A percentile compares a stretch with the other conserved stretches of the same genome.
Conservation (phyloP, 1,140 invertebrate genomes). For the Drosophila parabipectinata region DNA sequence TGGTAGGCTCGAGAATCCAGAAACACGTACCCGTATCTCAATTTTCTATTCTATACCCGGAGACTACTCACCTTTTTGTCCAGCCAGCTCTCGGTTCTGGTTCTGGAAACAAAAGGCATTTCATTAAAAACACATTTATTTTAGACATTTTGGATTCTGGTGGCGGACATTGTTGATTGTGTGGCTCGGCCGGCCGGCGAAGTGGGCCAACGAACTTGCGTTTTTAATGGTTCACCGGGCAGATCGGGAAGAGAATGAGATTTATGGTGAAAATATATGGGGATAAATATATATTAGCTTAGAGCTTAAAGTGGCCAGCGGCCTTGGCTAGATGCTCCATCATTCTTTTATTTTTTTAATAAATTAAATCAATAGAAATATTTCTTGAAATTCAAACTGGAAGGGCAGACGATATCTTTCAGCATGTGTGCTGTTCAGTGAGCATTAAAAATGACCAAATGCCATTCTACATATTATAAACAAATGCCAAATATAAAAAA, state of each 20-base stretch:
- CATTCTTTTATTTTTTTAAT: background rate
- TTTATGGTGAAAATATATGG: slow-evolving; percentile 27
- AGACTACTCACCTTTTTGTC: slow-evolving; percentile 40
- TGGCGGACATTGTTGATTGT: slow-evolving; percentile 45
- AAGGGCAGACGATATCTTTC: slow-evolving; percentile 6
- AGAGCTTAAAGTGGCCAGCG: background rate
- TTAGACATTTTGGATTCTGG: slow-evolving; percentile 43
- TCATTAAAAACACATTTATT: slow-evolving; percentile 77
- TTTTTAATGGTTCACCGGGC: slow-evolving; percentile 55
- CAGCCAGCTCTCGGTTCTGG: slow-evolving; percentile 17
- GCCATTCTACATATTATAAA: slow-evolving; percentile 28
- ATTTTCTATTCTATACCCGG: slow-evolving; percentile 7
- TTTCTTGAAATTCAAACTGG: no score
- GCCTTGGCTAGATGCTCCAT: background rate
- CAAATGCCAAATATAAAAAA: slow-evolving; percentile 16
- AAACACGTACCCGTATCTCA: slow-evolving; percentile 30
- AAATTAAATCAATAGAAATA: background rate
- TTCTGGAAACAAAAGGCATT: slow-evolving; percentile 61
- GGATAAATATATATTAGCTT: slow-evolving; percentile 6
- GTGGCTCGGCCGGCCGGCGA: slow-evolving; percentile 23
- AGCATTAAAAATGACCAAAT: slow-evolving; percentile 28
- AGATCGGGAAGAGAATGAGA: slow-evolving; percentile 9
- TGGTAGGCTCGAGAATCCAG: background rate
- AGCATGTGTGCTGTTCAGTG: slow-evolving; percentile 1
- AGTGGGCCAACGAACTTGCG: slow-evolving; percentile 67